Evolutionary conservation across 2,113 vertebrate genomes (phyloP).

Genomic region (Triplophysa siluroides): DNA sequence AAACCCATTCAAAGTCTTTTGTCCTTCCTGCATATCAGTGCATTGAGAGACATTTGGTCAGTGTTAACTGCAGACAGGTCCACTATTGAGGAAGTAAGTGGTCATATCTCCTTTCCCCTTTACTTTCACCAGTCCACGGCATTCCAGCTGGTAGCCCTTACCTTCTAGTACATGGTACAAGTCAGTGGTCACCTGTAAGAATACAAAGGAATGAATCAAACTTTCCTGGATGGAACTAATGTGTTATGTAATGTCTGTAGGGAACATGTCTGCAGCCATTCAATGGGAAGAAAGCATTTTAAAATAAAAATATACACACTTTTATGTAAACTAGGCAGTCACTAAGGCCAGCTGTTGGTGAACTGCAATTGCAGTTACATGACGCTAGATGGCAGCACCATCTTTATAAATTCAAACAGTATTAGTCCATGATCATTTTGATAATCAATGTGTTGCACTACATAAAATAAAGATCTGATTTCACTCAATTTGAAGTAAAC

Average conservation of each 20-base stretch:
- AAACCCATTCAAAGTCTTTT: constrained; percentile 37
- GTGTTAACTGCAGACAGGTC: constrained; percentile 83
- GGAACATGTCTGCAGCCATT: no score
- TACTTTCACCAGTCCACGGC: constrained; percentile 91
- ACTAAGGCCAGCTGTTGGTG: neutral
- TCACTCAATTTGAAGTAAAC: no score
- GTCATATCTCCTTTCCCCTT: constrained; percentile 98
- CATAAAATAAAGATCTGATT: no score
- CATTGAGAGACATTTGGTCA: constrained; percentile 59
- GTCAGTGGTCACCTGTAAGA: constrained; percentile 89
- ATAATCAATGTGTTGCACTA: neutral
- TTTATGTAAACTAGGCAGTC: neutral
- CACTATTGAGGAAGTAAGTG: constrained; percentile 95
- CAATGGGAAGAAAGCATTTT: no score
- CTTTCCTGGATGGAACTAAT: no score
- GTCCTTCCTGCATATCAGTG: constrained; percentile 59
- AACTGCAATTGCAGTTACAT: constrained; percentile 48
- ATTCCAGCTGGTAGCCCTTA: constrained; percentile 92
- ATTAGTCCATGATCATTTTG: neutral
- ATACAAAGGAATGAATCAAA: neutral
- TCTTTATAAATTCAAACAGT: neutral
- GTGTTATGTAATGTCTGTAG: no score
- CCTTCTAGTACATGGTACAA: constrained; percentile 89
- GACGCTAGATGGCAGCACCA: constrained; percentile 65
- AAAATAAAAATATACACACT: neutral